A percentile compares a stretch with the other conserved stretches of the same genome.
Evolutionary conservation across 1,140 invertebrate genomes (phyloP).

Genomic region (Scaptomyza graminum): DNA sequence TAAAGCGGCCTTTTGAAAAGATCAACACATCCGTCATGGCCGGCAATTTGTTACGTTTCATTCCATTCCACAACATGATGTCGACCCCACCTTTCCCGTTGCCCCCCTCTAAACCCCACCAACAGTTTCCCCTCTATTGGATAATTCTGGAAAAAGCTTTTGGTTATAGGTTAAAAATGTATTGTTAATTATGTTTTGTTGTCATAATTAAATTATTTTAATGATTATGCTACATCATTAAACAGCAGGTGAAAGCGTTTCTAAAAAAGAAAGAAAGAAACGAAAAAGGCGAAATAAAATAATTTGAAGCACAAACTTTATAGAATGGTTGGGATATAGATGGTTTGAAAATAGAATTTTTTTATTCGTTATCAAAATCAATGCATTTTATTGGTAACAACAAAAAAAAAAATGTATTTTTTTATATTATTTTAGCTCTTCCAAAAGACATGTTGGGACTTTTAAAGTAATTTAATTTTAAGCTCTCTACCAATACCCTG

Average conservation of each 20-base stretch:
- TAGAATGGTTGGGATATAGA: neutral
- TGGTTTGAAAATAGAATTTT: neutral
- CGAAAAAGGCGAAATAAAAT: neutral
- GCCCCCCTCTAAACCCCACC: neutral
- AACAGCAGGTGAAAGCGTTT: neutral
- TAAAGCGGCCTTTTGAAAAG: conserved; percentile 39
- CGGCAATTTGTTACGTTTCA: conserved; percentile 58
- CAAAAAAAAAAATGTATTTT: neutral
- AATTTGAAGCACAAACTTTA: neutral
- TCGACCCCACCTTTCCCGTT: neutral
- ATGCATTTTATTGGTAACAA: neutral
- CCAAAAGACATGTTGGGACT: too few relatives aligned
- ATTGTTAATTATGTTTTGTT: too few relatives aligned
- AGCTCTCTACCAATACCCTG: too few relatives aligned
- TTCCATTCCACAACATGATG: conserved; percentile 22
- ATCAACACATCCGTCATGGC: conserved; percentile 68
- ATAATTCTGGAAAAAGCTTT: conserved; percentile 5
- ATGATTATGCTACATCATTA: conserved; percentile 8
- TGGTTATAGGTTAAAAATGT: neutral
- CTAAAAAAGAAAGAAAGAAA: neutral
- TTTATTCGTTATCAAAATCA: neutral
- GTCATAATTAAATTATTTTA: neutral
- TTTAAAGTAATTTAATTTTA: too few relatives aligned
- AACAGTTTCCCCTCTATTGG: neutral
- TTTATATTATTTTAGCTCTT: too few relatives aligned